Percentiles rank a stretch among this genome's conserved stretches.
Evolutionary conservation across 2,113 vertebrate species (phyloP).

Genomic region (Rhineura floridana): DNA sequence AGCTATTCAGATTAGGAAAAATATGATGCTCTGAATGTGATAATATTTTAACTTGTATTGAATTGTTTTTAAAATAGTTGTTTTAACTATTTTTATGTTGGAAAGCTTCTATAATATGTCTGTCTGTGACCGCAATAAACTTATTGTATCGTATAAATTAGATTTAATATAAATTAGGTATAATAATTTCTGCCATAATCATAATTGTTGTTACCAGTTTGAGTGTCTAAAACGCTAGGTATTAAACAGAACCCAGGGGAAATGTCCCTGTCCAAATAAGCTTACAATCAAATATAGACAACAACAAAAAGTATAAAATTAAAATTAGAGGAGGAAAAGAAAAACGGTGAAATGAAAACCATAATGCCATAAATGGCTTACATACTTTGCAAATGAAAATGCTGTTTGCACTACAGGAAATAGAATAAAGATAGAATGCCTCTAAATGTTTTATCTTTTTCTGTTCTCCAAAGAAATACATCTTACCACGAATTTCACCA

Average conservation of each 20-base stretch:
- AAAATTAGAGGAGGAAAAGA: background rate
- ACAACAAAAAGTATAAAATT: background rate
- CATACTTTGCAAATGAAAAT: no score
- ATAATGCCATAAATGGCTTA: background rate
- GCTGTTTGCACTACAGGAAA: conserved; percentile 2
- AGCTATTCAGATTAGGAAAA: no score
- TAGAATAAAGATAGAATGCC: conserved; percentile 2
- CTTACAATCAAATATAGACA: background rate
- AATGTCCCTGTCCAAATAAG: background rate
- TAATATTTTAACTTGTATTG: no score
- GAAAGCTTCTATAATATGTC: no score
- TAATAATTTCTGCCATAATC: no score
- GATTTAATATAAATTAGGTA: background rate
- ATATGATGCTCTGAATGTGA: no score
- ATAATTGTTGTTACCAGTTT: background rate
- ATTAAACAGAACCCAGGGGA: background rate
- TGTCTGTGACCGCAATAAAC: no score
- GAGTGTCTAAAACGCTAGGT: background rate
- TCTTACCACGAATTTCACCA: conserved; percentile 77
- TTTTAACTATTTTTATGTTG: no score
- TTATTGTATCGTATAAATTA: no score
- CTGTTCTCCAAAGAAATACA: conserved; percentile 77
- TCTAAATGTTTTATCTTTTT: conserved; percentile 49
- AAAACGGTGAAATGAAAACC: background rate
- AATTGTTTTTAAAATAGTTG: no score